These are phyloP conservation scores for Hydrocynus forskahlii DNA, from an alignment of 2,797 vertebrate species.

Conservation along the genomic window DNA sequence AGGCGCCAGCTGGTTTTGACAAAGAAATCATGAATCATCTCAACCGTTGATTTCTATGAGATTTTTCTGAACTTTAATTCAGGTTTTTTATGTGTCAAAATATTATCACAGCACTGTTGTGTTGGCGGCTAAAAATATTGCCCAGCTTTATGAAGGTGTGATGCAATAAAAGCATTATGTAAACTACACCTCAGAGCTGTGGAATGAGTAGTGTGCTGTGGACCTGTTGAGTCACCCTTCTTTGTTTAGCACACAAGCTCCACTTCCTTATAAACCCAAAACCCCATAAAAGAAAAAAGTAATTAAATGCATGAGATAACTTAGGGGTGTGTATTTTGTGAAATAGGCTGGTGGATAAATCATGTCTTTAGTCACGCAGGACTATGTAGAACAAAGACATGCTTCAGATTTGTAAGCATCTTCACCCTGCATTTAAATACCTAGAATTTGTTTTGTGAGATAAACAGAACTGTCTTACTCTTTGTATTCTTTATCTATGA, in stretches of 20 bases:
- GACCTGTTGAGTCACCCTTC: background rate
- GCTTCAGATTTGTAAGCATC: too few relatives aligned
- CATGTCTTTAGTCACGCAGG: background rate
- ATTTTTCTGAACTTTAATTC: constrained; percentile 11
- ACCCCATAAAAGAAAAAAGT: background rate
- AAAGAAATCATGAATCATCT: background rate
- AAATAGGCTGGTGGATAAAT: background rate
- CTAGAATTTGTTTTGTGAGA: background rate
- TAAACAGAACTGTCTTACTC: background rate
- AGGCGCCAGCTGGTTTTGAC: background rate
- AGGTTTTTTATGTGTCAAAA: constrained; percentile 9
- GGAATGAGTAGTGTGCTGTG: background rate
- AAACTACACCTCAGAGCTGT: background rate
- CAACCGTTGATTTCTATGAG: background rate
- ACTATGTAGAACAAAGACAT: background rate
- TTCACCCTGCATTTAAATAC: too few relatives aligned
- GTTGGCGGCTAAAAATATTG: constrained; percentile 1
- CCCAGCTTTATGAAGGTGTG: constrained; percentile 1
- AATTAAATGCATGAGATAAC: background rate
- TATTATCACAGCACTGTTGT: constrained; percentile 23
- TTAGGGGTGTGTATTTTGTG: background rate
- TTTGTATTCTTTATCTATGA: background rate
- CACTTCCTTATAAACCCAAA: background rate
- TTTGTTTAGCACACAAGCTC: constrained; percentile 12
- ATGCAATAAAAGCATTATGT: background rate